Evolutionary conservation across 2,113 vertebrate species (phyloP).

Genomic region (Colius striatus): DNA sequence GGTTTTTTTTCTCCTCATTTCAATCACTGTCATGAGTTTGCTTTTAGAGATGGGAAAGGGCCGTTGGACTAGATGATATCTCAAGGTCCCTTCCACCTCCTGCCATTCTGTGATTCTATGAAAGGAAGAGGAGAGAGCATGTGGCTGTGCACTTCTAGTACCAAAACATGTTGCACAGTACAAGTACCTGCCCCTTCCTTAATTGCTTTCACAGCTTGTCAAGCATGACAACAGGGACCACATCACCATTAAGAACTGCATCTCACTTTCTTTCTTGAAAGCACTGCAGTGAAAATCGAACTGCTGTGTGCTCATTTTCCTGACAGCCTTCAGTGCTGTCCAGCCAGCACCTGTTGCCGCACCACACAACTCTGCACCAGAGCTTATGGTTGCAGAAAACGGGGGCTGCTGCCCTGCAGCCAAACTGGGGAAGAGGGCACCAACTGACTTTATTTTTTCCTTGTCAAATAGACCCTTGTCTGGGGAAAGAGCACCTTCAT

Average conservation of each 20-base stretch:
- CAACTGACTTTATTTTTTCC: not conserved
- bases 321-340: not conserved
- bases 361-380: not conserved
- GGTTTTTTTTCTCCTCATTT: not conserved
- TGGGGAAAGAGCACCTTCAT: not conserved
- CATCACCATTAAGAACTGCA: not conserved
- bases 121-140: not conserved
- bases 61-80: too few relatives aligned
- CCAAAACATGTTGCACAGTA: not conserved
- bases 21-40: not conserved
- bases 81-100: too few relatives aligned
- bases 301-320: not conserved
- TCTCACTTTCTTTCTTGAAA: not conserved
- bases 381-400: not conserved
- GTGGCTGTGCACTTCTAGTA: not conserved
- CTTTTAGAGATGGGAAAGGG: not conserved
- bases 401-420: not conserved
- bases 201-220: not conserved
- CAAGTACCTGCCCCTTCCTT: not conserved
- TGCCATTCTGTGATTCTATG: too few relatives aligned
- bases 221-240: not conserved
- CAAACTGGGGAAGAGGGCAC: not conserved
- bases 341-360: not conserved
- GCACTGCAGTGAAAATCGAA: not conserved
- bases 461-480: not conserved